Base-by-base conservation (phyloP, 2,888 invertebrate species). In the Drosophila borealis region DNA sequence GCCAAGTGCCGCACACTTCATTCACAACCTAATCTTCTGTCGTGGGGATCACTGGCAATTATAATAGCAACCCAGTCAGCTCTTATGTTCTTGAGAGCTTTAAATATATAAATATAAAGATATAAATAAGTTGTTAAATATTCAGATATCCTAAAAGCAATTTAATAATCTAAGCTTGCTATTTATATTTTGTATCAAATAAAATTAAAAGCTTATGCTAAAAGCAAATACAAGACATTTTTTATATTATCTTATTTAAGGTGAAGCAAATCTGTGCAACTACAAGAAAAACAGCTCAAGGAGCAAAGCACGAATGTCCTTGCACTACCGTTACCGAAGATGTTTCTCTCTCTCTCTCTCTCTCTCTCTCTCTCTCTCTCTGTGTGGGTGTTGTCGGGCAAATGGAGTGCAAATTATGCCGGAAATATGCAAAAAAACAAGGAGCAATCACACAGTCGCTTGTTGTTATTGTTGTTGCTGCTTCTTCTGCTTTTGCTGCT, bases 391-490 rank as follows among this genome's bases (percentile, higher is more conserved):
- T 29, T 8, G 29, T 54, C 25, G 66, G 78, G 78, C 70, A 82
- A 88, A 88, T 84, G 83, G 75, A 82, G 84, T 84, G 87, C 84
- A 88, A 84, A 80, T 84, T 83, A 80, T 74, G 76, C 76, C 74
- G 76, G 78, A 75, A 84, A 75, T 62, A 62, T 74, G 80, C 67
- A 65, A 44, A 70, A 70, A 69, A 66, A 65, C 62, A 78, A 56
- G 51, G 46, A 45, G 59, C 56, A 51, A 36, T 49, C 53, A 17
- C 63, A 49, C 29, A 54, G 21, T 46, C 39, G 39, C 42, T 51
- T 37, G 49, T 45, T 14, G 45, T 45, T 54, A 19, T 37, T 69
- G 44, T 50, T 41, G 10, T 39, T 53, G 34, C 46, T 34, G 17
- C 51, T 46, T 33, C 42, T 54, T 25, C 29, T 49, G 29, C 29